Evolutionary conservation across 2,888 invertebrate species (phyloP), one percentile per base, ranked within the genome.

Genomic region (Dicranocentrus wangi): DNA sequence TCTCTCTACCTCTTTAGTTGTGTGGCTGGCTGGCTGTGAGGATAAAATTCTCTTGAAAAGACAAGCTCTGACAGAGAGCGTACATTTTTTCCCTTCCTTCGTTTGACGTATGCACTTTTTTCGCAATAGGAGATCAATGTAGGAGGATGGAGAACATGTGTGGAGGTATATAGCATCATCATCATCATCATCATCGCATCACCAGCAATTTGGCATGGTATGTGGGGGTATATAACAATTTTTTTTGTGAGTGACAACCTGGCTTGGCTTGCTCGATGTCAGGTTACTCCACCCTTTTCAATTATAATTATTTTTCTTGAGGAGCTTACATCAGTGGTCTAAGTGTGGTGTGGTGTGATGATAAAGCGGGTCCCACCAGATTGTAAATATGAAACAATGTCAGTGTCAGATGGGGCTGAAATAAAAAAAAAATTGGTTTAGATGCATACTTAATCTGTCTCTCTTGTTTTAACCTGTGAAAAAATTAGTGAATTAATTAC

Each of bases 231-330:
- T 43, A 15, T 51, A 23, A 21, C 51, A 42, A 17, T 58, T 70
- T 61, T 63, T 65, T 73, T 82, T 32, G 69, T 70, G 79, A 84
- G 84, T 86, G 86, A 86, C 85, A 86, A 86, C 82, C 83, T 76
- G 81, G 80, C 76, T 65, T 55, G 39, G 72, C 79, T 79, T 71
- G 80, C 78, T 84, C 71, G 80, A 83, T 81, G 83, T 82, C 83
- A 85, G 77, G 70, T 83, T 76, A 82, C 84, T 85, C 85, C 86
- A 85, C 86, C 86, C 86, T 83, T 84, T 85, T 82, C 82, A 84
- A 85, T 84, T 84, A 84, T 84, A 84, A 84, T 83, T 84, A 83
- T 83, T 83, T 84, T 80, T 80, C 70, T 78, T 70, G 70, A 63
- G 77, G 77, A 47, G 15, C 47, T n/a, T 47, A 47, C 47, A 47